Base-by-base conservation (phyloP, 30 jellyfish, hydroid and myxozoan species). In the Hydractinia echinata region DNA sequence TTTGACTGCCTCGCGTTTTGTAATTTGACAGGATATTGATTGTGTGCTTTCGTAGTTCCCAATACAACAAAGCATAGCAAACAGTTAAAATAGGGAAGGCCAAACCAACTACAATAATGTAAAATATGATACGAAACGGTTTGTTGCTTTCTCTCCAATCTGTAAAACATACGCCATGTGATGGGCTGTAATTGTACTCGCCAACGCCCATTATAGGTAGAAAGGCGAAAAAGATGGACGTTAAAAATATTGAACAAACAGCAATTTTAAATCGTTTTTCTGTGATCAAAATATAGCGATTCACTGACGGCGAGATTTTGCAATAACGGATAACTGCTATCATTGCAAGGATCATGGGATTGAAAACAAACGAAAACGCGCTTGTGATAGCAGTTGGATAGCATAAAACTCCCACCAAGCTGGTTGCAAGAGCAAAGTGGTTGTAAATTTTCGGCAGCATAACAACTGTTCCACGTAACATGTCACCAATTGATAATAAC, bases 161-260 rank as follows among this genome's bases (percentile, higher is more conserved):
- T 7, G 89, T 88, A 72, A 91, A 91, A 53, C 97, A 91, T 15
- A 88, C 89, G 6, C 97, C 97, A 51, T 91, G 97, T 5, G 88
- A 67, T 61, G 58, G 44, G 76, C 97, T 91, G 86, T 54, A 91
- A 10, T 79, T 80, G 67, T 85, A 91, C 53, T 69, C 76, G 56
- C 97, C 97, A 19, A 91, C 71, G 73, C 95, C 95, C 52, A 91
- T 20, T 4, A 82, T 89, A 4, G 97, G 97, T 70, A 91, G 67
- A 61, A 91, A 66, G 5, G 97, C 89, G 15, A 90, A 58, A 13
- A 79, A 4, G 39, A 90, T 30, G 2, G 89, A 77, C 10, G 78
- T 85, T 13, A 79, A 71, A 67, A 84, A 81, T 9, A 85, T 70
- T 13, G 52, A 8, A 64, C 83, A 54, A 66, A 89, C 71, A 79